These are phyloP conservation scores for Pipra filicauda DNA, from an alignment of 2,113 vertebrate genomes.

Conservation along the genomic window DNA sequence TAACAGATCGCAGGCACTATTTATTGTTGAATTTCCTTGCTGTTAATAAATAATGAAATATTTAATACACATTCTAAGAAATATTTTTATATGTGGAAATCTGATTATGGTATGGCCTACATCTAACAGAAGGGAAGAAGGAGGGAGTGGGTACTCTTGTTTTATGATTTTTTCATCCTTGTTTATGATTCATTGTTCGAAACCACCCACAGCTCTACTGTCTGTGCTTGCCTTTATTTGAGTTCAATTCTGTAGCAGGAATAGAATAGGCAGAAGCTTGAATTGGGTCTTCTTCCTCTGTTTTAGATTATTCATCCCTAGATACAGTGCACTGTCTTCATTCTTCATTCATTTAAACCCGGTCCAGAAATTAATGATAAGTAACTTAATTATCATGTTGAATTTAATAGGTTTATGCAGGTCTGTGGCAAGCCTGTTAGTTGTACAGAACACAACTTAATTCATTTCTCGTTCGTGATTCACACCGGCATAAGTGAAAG, in stretches of 20 bases:
- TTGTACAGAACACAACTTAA: neutral
- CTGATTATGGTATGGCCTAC: neutral
- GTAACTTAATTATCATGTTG: neutral
- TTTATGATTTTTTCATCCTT: neutral
- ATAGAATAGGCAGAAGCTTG: neutral
- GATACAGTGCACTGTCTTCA: neutral
- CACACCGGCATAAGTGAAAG: neutral
- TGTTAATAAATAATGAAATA: constrained; percentile 22
- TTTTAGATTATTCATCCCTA: neutral
- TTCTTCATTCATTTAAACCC: neutral
- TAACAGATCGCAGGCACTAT: neutral
- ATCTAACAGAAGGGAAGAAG: neutral
- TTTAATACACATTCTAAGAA: neutral
- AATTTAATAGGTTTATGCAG: neutral
- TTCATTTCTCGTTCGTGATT: neutral
- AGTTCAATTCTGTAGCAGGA: neutral
- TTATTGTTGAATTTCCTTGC: neutral
- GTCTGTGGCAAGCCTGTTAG: neutral
- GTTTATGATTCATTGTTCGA: neutral
- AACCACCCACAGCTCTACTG: neutral
- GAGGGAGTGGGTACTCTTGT: neutral
- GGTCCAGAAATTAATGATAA: neutral
- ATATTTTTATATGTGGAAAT: neutral
- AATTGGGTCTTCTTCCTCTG: neutral
- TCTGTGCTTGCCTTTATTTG: neutral